Conservation (phyloP, 2,113 vertebrate species). For the Gymnocephalus cernua region DNA sequence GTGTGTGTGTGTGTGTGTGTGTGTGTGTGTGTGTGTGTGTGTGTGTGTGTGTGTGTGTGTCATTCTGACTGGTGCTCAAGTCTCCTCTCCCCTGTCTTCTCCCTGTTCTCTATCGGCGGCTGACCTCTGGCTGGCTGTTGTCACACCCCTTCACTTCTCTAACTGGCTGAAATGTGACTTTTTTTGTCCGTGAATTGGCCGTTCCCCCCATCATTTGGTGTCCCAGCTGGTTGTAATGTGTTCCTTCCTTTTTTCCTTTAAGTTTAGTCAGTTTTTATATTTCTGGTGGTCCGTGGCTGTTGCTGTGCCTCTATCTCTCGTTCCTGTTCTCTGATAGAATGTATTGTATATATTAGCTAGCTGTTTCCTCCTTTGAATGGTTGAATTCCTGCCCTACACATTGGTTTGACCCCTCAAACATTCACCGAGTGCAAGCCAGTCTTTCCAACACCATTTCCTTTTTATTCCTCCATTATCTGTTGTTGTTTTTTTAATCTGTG, state of each 20-base stretch:
- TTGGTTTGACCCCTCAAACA: not conserved
- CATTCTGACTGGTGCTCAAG: conserved; percentile 35
- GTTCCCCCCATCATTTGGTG: conserved; percentile 13
- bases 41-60: conserved; percentile 44
- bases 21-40: conserved; percentile 24
- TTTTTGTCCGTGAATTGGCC: conserved; percentile 15
- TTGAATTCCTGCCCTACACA: not conserved
- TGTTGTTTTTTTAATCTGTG: conserved; percentile 17
- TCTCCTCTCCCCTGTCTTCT: not conserved
- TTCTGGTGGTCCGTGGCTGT: conserved; percentile 31
- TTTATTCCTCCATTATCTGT: conserved; percentile 59
- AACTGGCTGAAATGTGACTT: conserved; percentile 51
- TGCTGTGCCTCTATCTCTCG: conserved; percentile 17
- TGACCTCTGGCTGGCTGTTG: conserved; percentile 51
- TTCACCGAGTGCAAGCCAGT: conserved; percentile 14
- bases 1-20: conserved; percentile 23
- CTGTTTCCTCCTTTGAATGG: not conserved
- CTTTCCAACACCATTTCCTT: not conserved
- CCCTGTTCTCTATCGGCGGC: conserved; percentile 24
- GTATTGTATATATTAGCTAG: not conserved
- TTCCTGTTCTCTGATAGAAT: conserved; percentile 25
- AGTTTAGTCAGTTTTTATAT: conserved; percentile 12
- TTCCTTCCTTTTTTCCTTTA: conserved; percentile 1
- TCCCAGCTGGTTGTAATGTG: conserved; percentile 20
- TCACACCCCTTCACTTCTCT: conserved; percentile 45